These are phyloP conservation scores for Operophtera brumata DNA, from an alignment of 2,888 invertebrate species.

Conservation along the genomic window DNA sequence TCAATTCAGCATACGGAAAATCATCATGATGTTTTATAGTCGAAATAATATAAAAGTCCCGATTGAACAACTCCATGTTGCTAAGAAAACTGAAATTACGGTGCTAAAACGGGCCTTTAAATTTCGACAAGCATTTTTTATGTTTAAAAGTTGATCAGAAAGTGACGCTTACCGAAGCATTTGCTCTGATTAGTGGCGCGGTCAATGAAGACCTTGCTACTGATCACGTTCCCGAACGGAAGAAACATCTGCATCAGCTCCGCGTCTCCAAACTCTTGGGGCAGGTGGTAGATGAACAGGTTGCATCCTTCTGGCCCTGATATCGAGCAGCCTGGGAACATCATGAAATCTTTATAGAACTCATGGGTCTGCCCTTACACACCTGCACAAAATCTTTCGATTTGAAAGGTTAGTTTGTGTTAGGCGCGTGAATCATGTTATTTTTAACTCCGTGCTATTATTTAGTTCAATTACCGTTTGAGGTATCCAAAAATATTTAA, in stretches of 20 bases:
- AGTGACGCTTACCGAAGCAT: slow-evolving; percentile 89
- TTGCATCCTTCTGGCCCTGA: slow-evolving; percentile 99
- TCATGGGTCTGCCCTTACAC: slow-evolving; percentile 76
- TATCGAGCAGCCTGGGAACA: slow-evolving; percentile 94
- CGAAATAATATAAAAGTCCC: neutral
- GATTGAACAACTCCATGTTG: neutral
- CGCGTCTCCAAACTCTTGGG: slow-evolving; percentile 99
- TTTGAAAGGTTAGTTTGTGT: slow-evolving; percentile 18
- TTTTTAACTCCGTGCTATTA: slow-evolving; percentile 5
- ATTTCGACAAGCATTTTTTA: too few relatives aligned
- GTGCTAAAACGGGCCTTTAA: neutral
- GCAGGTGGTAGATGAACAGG: slow-evolving; percentile 99
- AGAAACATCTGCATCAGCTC: slow-evolving; percentile 99
- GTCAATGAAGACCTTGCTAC: slow-evolving; percentile 99
- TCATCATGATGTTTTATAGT: slow-evolving; percentile 5
- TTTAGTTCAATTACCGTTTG: neutral
- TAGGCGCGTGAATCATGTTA: slow-evolving; percentile 4
- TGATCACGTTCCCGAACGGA: slow-evolving; percentile 99
- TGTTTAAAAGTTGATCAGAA: too few relatives aligned
- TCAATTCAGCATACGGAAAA: neutral
- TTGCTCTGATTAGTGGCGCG: slow-evolving; percentile 99
- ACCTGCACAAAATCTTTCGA: slow-evolving; percentile 32
- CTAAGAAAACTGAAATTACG: neutral
- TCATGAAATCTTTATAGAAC: slow-evolving; percentile 86
- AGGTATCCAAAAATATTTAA: neutral